Evolutionary conservation across 2,113 vertebrate species (phyloP), one percentile per base, ranked within the genome.

Genomic region (Beaufortia kweichowensis): DNA sequence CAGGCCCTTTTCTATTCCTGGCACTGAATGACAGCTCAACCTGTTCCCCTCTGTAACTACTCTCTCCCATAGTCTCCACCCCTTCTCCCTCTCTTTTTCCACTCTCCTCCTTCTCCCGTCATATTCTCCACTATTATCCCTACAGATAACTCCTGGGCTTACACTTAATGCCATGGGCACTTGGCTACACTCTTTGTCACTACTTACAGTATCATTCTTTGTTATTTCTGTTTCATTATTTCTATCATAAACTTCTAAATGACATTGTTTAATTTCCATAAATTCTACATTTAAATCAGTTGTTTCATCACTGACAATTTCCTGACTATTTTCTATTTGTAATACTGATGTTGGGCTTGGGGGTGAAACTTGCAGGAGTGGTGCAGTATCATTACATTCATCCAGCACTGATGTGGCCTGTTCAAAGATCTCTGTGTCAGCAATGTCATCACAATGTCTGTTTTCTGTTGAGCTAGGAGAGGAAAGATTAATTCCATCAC

Each of bases 21-120:
- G 92, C 86, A 70, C 81, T 90, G 89, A 91, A 83, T 93, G 94
- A 94, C 94, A 94, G 92, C 90, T 93, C 93, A 93, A 92, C 93
- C 94, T 94, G 93, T 93, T 88, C 86, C 90, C 85, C 90, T 90
- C 90, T 91, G 90, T 90, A 88, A 91, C 88, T 89, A 88, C 77
- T 78, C 48, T 87, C 85, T 72, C 68, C 75, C 75, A 81, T 82
- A 84, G 82, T 88, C 55, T 87, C 90, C 83, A 84, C 90, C 90
- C 83, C 87, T 82, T 86, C 85, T 83, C 84, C 83, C 72, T 81
- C 83, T 86, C 86, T 84, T 74, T 85, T 70, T 85, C 67, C 35
- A 23, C 65, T 72, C 74, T 81, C 81, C 68, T 59, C 82, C 80
- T 81, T 87, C 75, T 80, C 75, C 82, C 88, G 50, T 79, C 65